phyloP scores from a whole-genome alignment of 2,113 vertebrate genomes.

The Promerops cafer region DNA sequence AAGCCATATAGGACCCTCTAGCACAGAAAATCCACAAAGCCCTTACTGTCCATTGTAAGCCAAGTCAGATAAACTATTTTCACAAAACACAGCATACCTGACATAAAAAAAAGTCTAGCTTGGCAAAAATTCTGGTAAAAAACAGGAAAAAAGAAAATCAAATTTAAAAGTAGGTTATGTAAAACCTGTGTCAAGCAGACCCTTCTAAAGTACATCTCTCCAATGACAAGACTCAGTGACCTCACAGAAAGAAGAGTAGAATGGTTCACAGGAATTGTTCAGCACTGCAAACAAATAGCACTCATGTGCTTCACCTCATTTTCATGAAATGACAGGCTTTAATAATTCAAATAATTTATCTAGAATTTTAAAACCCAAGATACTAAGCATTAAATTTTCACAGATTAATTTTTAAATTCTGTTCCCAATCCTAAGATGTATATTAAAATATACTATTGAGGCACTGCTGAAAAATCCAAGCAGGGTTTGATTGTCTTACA shows the following conservation, averaged over 20 bases:
- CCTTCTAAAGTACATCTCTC: background rate
- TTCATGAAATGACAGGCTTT: background rate
- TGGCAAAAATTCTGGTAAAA: background rate
- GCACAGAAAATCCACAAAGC: constrained; percentile 35
- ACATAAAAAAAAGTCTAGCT: background rate
- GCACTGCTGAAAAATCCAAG: constrained; percentile 18
- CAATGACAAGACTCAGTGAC: background rate
- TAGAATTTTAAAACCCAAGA: background rate
- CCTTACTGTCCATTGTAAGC: constrained; percentile 42
- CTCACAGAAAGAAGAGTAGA: background rate
- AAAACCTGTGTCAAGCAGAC: background rate
- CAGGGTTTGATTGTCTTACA: constrained; percentile 7
- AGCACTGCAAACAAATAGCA: background rate
- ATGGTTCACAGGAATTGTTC: background rate
- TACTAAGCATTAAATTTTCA: background rate
- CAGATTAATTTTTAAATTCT: constrained; percentile 21
- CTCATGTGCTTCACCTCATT: background rate
- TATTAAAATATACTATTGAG: background rate
- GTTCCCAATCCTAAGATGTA: background rate
- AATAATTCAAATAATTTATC: background rate
- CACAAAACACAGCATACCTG: background rate
- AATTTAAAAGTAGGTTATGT: background rate
- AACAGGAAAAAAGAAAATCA: background rate
- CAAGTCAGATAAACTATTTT: constrained; percentile 12
- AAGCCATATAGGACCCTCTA: constrained; percentile 40